phyloP scores from a whole-genome alignment of 2,888 invertebrate genomes.

The Bruchidius siliquastri region DNA sequence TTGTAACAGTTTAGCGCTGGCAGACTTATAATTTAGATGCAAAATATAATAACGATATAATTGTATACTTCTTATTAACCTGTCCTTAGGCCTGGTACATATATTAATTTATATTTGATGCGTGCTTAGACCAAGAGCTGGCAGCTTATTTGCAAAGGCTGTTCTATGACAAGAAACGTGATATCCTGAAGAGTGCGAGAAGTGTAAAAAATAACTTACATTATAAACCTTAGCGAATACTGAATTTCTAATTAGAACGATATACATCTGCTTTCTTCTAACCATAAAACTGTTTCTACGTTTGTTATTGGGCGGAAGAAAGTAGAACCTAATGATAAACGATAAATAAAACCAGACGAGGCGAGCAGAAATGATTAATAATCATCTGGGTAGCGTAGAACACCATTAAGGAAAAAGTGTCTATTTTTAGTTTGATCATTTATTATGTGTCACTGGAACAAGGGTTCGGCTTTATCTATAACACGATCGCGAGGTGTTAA shows the following conservation, averaged over 20 bases:
- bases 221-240: no score
- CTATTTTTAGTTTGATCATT: not conserved
- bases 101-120: not conserved
- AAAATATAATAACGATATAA: not conserved
- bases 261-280: not conserved
- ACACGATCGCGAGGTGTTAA: not conserved
- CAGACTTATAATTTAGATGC: not conserved
- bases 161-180: no score
- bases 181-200: no score
- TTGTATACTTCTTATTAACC: not conserved
- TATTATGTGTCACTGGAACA: not conserved
- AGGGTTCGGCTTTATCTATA: not conserved
- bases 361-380: not conserved
- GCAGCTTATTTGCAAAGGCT: no score
- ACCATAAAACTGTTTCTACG: not conserved
- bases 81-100: not conserved
- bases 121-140: not conserved
- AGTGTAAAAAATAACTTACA: no score
- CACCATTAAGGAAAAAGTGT: not conserved
- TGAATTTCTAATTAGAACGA: no score
- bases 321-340: not conserved
- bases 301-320: not conserved
- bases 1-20: not conserved
- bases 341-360: not conserved
- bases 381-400: not conserved